Percentiles rank a stretch among this genome's conserved stretches.
phyloP scores from a whole-genome alignment of 2,113 vertebrate species.

The Terrapene triunguis region DNA sequence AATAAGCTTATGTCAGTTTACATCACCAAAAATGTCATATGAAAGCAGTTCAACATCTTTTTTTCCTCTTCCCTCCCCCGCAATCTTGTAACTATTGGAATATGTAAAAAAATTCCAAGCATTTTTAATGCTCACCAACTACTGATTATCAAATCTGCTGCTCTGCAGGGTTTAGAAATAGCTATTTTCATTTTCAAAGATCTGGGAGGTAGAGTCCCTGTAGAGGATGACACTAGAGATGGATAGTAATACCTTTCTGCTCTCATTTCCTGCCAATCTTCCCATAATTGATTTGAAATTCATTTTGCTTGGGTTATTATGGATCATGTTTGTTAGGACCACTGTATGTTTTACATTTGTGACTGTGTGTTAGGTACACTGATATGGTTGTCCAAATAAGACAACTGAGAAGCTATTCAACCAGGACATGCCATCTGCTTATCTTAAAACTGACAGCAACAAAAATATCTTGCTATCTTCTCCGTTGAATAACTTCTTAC shows the following conservation, averaged over 20 bases:
- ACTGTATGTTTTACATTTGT: background rate
- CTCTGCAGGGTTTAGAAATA: background rate
- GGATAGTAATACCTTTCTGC: background rate
- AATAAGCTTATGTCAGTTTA: background rate
- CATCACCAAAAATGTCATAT: background rate
- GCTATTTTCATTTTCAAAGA: background rate
- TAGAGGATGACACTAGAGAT: background rate
- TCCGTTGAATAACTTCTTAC: background rate
- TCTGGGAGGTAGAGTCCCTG: background rate
- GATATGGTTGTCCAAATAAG: conserved; percentile 14
- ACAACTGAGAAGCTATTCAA: conserved; percentile 25
- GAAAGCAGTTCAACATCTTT: background rate
- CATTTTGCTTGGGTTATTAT: fast-evolving
- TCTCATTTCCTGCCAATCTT: fast-evolving
- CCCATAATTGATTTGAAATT: background rate
- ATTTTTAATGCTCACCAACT: background rate
- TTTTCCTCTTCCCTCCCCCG: background rate
- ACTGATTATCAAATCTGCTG: background rate
- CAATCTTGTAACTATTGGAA: background rate
- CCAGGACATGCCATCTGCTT: conserved; percentile 54
- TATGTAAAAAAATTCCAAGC: background rate
- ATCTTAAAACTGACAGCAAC: background rate
- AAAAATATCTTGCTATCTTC: background rate
- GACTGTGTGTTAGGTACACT: background rate
- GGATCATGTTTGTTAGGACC: background rate